These are phyloP conservation scores for Brachyrhaphis roseni DNA, from an alignment of 2,797 vertebrate species.

Conservation along the genomic window DNA sequence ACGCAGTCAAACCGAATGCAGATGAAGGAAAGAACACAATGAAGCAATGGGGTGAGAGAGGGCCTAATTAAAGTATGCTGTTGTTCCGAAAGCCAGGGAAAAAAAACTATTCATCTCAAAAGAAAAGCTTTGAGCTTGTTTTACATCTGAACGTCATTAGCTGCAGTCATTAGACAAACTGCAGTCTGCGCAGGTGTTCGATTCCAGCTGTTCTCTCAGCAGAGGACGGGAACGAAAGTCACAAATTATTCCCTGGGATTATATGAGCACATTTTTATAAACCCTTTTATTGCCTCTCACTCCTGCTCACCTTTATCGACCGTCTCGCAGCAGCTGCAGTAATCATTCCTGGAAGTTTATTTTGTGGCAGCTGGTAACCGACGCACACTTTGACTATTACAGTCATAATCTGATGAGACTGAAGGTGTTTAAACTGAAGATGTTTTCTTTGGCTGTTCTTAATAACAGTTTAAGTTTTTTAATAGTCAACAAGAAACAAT, in stretches of 20 bases:
- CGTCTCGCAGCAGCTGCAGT: background rate
- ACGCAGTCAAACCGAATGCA: conserved; percentile 1
- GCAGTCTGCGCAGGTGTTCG: conserved; percentile 28
- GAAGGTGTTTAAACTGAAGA: background rate
- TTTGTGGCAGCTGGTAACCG: background rate
- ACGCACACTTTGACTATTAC: background rate
- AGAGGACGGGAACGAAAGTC: background rate
- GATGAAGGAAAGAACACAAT: background rate
- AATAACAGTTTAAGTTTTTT: background rate
- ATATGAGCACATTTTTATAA: background rate
- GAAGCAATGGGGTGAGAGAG: background rate
- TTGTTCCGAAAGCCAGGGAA: background rate
- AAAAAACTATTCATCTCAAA: background rate
- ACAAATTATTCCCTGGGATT: background rate
- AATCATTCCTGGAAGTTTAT: background rate
- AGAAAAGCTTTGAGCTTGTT: background rate
- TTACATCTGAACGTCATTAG: conserved; percentile 15
- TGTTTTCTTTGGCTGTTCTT: background rate
- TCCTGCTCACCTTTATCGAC: background rate
- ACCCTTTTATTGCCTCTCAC: conserved; percentile 5
- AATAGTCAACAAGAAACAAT: background rate
- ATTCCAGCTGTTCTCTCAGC: conserved; percentile 19
- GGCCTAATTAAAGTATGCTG: conserved; percentile 21
- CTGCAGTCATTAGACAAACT: conserved; percentile 17
- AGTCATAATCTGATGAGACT: background rate